Base-by-base conservation (phyloP, 35 echinoderm and acorn worm genomes). In the Chiridota heheva region DNA sequence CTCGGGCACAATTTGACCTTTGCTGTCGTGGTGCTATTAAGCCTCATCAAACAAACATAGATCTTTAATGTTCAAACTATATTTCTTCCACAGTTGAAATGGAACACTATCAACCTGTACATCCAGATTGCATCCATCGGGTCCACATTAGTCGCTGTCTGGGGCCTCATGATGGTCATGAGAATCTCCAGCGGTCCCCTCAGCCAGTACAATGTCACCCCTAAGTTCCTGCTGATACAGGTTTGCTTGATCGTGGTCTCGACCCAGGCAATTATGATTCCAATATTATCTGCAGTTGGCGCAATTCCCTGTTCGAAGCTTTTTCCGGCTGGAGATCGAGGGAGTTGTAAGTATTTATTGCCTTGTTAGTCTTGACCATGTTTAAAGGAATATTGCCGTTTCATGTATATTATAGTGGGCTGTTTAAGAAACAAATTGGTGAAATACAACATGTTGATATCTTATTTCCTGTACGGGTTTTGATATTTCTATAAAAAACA, bases 201-300 rank as follows among this genome's bases (percentile, higher is more conserved):
- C 15, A 45, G 55, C 26, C 58, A 85, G 39, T 91, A 78, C 67
- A 40, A 67, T 24, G 84, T 97, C 33, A 81, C 74, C 8, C 77
- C 88, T 45, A 97, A 98, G 86, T 98, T 98, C 60, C 77, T 88
- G 42, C 59, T 83, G 28, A 62, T 98, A 17, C 89, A 98, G 80
- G 48, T 91, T 16, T 79, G 81, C 24, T 58, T 98, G 64, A 91
- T 98, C 15, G 42, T 90, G 27, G 79, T 87, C 45, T 91, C 81
- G 24, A 44, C 58, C 17, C 95, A 98, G 67, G 64, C 81, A 5
- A 72, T 91, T 2, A 39, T 98, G 7, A 43, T 98, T 32, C 73
- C 79, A 2, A 39, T 91, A 4, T 37, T 92, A 0, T 80, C 57
- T 4, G 40, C 51, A 1, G 15, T 82, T 8, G 84, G 74, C 12